Evolutionary conservation across 2,113 vertebrate genomes (phyloP).

Genomic region (Myotis lucifugus): DNA sequence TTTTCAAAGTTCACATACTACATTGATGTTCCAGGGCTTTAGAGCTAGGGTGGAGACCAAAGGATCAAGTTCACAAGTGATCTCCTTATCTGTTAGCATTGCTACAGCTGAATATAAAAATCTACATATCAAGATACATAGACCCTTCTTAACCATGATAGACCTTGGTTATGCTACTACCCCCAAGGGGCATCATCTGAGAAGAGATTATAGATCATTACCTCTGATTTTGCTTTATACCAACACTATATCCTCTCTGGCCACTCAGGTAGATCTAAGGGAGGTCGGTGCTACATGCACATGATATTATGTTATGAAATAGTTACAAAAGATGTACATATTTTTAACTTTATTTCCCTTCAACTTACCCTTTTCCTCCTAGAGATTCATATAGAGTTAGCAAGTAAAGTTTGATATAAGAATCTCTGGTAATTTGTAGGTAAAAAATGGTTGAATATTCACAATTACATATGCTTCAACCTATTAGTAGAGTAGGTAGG

Average conservation of each 20-base stretch:
- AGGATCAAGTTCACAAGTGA: background rate
- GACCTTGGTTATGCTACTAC: background rate
- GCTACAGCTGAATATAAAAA: background rate
- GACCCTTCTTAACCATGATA: background rate
- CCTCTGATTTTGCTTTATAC: background rate
- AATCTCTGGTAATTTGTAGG: background rate
- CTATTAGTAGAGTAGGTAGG: background rate
- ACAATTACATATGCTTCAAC: background rate
- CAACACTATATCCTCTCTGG: background rate
- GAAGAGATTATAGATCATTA: background rate
- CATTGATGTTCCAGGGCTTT: background rate
- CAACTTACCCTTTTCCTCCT: background rate
- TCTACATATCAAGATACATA: background rate
- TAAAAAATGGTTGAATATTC: background rate
- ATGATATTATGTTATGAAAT: background rate
- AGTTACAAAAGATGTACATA: background rate
- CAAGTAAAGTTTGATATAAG: background rate
- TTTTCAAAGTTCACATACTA: background rate
- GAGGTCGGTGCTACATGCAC: background rate
- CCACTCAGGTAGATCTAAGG: background rate
- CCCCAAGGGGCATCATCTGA: background rate
- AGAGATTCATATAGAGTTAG: background rate
- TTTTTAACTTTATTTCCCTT: background rate
- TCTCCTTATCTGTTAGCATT: background rate
- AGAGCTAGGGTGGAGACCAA: background rate